phyloP scores from a whole-genome alignment of 2,797 vertebrate species.

The Chelon labrosus region DNA sequence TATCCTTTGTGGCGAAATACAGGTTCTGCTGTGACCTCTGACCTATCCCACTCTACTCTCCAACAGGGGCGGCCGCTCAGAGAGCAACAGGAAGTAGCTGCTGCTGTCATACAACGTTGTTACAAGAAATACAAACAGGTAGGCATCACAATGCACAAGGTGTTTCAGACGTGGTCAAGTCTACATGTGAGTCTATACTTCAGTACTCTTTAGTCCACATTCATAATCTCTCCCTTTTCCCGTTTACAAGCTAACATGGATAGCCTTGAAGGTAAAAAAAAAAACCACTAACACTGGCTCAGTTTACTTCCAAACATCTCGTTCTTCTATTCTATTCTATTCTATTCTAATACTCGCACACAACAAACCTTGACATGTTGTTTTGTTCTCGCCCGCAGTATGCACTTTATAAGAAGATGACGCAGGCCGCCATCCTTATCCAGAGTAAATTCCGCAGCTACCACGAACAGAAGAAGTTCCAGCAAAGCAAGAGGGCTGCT shows the following conservation, averaged over 20 bases:
- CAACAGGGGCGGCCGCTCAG: conserved; percentile 93
- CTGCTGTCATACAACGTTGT: conserved; percentile 98
- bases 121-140: conserved; percentile 99
- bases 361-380: conserved; percentile 2
- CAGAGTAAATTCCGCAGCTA: conserved; percentile 99
- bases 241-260: conserved; percentile 99
- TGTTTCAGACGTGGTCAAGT: conserved; percentile 1
- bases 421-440: conserved; percentile 99
- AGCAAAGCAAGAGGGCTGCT: conserved; percentile 96
- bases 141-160: conserved; percentile 59
- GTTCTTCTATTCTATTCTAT: background rate
- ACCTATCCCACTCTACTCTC: conserved; percentile 73
- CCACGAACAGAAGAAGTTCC: conserved; percentile 97
- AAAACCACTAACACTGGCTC: conserved; percentile 17
- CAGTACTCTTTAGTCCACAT: conserved; percentile 24
- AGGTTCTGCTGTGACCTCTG: conserved; percentile 66
- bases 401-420: conserved; percentile 99
- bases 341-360: background rate
- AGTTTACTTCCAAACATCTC: background rate
- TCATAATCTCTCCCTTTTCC: conserved; percentile 65
- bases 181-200: background rate
- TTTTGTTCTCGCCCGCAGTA: conserved; percentile 86
- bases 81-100: conserved; percentile 98
- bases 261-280: conserved; percentile 99
- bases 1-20: conserved; percentile 58